Percentiles rank a stretch among this genome's conserved stretches.
These are phyloP conservation scores for Campopleginae sp. DNA, from an alignment of 2,888 invertebrate genomes.

Conservation along the genomic window DNA sequence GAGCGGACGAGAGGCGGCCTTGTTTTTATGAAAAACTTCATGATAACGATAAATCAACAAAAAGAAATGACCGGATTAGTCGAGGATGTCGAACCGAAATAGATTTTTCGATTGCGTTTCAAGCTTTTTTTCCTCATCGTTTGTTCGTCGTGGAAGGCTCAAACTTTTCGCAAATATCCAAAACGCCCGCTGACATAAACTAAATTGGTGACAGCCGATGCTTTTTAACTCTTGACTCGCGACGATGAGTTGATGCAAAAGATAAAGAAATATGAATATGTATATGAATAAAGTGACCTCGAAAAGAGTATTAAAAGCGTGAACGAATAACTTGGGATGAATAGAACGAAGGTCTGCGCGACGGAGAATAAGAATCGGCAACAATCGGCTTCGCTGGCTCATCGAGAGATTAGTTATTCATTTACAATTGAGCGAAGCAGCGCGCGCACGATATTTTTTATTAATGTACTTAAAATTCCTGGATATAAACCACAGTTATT, in stretches of 20 bases:
- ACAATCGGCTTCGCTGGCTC: slow-evolving; percentile 71
- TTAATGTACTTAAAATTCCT: slow-evolving; percentile 78
- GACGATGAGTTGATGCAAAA: slow-evolving; percentile 44
- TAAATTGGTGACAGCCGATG: slow-evolving; percentile 16
- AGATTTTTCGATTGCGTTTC: background rate
- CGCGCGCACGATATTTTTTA: slow-evolving; percentile 76
- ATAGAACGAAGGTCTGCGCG: slow-evolving; percentile 19
- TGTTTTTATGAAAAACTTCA: background rate
- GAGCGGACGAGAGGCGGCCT: background rate
- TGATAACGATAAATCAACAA: background rate
- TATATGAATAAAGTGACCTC: slow-evolving; percentile 51
- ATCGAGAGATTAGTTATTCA: slow-evolving; percentile 69
- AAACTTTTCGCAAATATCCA: background rate
- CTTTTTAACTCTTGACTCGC: slow-evolving; percentile 58
- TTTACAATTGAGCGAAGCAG: slow-evolving; percentile 74
- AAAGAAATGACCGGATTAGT: background rate
- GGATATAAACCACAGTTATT: slow-evolving; percentile 58
- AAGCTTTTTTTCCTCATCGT: slow-evolving; percentile 5
- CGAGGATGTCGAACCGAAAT: background rate
- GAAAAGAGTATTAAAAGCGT: slow-evolving; percentile 41
- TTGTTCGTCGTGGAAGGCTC: background rate
- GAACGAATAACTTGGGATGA: slow-evolving; percentile 16
- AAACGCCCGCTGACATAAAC: background rate
- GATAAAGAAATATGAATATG: slow-evolving; percentile 19
- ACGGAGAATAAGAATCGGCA: slow-evolving; percentile 42